Percentiles rank a stretch among this genome's conserved stretches.
These are phyloP conservation scores for Rapana venosa DNA, from an alignment of 2,888 invertebrate species.

Conservation along the genomic window DNA sequence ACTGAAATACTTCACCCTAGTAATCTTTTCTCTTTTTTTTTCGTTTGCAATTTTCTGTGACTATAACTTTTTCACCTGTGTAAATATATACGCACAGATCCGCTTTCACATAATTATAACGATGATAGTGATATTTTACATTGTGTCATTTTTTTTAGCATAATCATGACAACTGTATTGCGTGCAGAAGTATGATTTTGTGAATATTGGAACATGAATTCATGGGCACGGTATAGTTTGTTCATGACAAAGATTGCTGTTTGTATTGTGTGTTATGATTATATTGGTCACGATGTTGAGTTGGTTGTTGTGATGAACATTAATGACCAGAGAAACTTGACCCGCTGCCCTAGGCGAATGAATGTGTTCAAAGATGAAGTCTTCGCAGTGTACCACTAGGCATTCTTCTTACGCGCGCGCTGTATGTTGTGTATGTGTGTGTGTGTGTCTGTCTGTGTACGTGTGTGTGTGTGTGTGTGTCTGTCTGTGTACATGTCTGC, in stretches of 20 bases:
- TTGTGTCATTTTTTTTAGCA: background rate
- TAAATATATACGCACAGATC: background rate
- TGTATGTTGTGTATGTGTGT: background rate
- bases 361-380: background rate
- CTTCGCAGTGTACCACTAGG: background rate
- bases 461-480: slow-evolving; percentile 27
- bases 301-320: too few species aligned
- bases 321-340: too few species aligned
- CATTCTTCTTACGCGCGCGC: background rate
- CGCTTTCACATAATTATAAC: background rate
- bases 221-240: too few species aligned
- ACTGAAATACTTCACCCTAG: too few species aligned
- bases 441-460: background rate
- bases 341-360: background rate
- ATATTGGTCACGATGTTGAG: too few species aligned
- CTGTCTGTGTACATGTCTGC: background rate
- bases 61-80: background rate
- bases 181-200: too few species aligned
- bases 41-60: background rate
- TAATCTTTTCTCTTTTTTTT: too few species aligned
- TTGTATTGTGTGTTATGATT: too few species aligned
- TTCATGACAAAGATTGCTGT: too few species aligned
- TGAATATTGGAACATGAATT: too few species aligned
- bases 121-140: background rate
- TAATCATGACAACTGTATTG: too few species aligned